These are phyloP conservation scores for Gymnosoma rotundatum DNA, from an alignment of 2,888 invertebrate species.

Conservation along the genomic window DNA sequence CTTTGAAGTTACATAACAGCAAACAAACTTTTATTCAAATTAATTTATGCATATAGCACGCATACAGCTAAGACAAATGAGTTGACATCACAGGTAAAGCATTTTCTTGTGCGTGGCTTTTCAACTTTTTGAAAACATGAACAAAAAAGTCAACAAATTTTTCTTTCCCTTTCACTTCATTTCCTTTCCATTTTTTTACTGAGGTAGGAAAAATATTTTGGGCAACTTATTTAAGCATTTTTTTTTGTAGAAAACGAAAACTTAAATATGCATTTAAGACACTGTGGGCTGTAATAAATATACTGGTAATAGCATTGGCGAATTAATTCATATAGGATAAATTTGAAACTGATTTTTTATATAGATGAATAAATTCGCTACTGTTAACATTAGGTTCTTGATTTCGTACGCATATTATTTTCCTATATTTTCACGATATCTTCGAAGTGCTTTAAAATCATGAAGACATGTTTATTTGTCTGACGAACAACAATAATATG, in stretches of 20 bases:
- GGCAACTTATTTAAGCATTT: background rate
- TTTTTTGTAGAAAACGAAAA: slow-evolving; percentile 17
- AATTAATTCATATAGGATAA: no score
- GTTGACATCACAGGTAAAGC: slow-evolving; percentile 59
- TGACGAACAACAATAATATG: no score
- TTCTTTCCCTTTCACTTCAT: slow-evolving; percentile 4
- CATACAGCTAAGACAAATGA: slow-evolving; percentile 60
- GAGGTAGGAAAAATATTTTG: no score
- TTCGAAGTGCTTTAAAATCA: no score
- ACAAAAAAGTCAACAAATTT: slow-evolving; percentile 34
- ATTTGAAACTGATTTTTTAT: no score
- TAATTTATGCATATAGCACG: slow-evolving; percentile 61
- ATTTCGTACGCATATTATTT: no score
- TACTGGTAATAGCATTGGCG: no score
- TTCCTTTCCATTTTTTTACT: background rate
- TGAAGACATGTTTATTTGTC: no score
- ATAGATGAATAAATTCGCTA: no score
- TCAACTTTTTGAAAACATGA: slow-evolving; percentile 54
- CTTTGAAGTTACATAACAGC: slow-evolving; percentile 35
- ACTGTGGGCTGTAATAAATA: slow-evolving; percentile 15
- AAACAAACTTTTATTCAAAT: slow-evolving; percentile 43
- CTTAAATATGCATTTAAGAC: background rate
- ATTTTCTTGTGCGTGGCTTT: slow-evolving; percentile 65
- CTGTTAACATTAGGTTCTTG: no score
- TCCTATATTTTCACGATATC: no score